Evolutionary conservation across 2,888 invertebrate species (phyloP).

Genomic region (Pristionchus fissidentatus): DNA sequence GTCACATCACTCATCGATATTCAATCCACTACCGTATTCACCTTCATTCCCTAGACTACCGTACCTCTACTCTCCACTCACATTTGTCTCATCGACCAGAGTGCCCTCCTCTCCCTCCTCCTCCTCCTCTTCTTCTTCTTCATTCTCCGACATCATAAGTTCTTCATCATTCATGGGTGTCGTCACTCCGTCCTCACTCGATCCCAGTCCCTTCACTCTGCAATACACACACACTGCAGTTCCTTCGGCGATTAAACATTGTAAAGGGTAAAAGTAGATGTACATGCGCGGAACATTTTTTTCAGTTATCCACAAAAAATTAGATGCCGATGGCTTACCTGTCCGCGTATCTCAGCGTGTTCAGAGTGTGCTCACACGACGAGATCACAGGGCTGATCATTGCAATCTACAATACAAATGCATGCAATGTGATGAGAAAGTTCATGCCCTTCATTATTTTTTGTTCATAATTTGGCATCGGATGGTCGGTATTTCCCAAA

Average conservation of each 20-base stretch:
- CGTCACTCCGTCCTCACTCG: slow-evolving; percentile 57
- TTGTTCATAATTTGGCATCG: too few species aligned
- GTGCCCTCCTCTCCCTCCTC: too few species aligned
- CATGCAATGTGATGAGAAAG: too few species aligned
- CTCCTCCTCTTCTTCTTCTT: slow-evolving; percentile 51
- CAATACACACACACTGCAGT: neutral
- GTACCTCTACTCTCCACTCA: neutral
- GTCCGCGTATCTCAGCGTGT: slow-evolving; percentile 97
- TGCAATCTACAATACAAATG: slow-evolving; percentile 81
- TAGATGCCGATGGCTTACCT: slow-evolving; percentile 72
- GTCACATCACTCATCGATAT: neutral
- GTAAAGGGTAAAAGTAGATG: neutral
- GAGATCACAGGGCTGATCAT: slow-evolving; percentile 93
- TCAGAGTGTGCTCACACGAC: slow-evolving; percentile 90
- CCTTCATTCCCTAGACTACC: neutral
- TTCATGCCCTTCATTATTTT: too few species aligned
- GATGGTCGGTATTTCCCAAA: neutral
- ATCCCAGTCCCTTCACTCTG: slow-evolving; percentile 65
- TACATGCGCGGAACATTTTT: too few species aligned
- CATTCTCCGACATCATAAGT: slow-evolving; percentile 48
- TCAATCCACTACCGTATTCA: neutral
- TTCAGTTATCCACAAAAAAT: neutral
- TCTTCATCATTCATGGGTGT: slow-evolving; percentile 53
- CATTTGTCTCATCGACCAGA: slow-evolving; percentile 50
- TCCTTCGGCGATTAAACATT: too few species aligned